phyloP scores from a whole-genome alignment of 2,888 invertebrate genomes.

The Rotaria magnacalcarata region DNA sequence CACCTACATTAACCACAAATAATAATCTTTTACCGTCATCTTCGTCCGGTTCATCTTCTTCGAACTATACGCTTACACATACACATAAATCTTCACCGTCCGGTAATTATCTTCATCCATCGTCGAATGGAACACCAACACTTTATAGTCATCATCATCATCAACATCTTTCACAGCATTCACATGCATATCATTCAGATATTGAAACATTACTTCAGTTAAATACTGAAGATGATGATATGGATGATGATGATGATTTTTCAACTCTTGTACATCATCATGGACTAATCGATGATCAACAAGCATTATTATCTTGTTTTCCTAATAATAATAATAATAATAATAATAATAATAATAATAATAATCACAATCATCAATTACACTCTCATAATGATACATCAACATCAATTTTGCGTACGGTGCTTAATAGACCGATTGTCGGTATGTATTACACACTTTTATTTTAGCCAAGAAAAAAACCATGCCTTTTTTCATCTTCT shows the following conservation, averaged over 20 bases:
- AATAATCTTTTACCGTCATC: background rate
- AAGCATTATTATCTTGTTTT: background rate
- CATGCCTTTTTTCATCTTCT: too few species aligned
- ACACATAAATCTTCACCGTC: conserved; percentile 1
- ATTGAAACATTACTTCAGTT: conserved; percentile 9
- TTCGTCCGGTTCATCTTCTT: background rate
- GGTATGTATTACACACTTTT: too few species aligned
- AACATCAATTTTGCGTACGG: too few species aligned
- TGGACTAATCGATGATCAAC: background rate
- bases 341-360: background rate
- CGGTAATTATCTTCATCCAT: background rate
- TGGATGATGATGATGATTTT: conserved; percentile 1
- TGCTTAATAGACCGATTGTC: too few species aligned
- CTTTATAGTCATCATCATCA: conserved; percentile 28
- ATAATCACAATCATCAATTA: background rate
- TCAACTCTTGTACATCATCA: conserved; percentile 25
- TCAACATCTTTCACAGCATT: background rate
- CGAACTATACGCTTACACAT: background rate
- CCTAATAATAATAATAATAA: background rate
- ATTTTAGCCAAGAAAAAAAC: too few species aligned
- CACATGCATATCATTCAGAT: background rate
- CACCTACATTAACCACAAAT: background rate
- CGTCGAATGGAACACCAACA: background rate
- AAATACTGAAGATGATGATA: background rate
- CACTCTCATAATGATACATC: too few species aligned